Base-by-base conservation (phyloP, 1,140 invertebrate genomes). In the Drosophila mauritiana region DNA sequence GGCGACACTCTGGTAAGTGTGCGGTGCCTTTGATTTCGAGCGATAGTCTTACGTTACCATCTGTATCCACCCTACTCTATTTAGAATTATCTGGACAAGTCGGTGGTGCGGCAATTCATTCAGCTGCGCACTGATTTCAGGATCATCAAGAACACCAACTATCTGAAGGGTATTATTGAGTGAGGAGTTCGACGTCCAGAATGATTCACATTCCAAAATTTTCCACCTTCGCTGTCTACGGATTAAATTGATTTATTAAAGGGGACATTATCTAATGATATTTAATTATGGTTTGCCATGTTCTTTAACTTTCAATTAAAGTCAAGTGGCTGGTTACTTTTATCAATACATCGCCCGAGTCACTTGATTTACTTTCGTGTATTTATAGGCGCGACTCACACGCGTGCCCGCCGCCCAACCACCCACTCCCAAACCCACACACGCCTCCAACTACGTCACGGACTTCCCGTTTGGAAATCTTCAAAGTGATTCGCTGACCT, bases 81-180 rank as follows among this genome's bases (percentile, higher is more conserved):
- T 86, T 93, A 98, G 97, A 96, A 96, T 70, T 95, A 96, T 80
- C 92, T 99, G 80, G 98, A 99, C 84, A 95, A 96, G 64, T 95
- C 96, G 0, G 96, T 98, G 68, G 92, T 99, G 10, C 94, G 96
- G 59, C 98, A 96, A 93, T 99, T 99, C 93, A 97, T 99, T 77
- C 98, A 99, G 93, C 94, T 99, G 20, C 94, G 98, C 65, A 96
- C 96, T 11, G 98, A 99, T 78, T 91, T 86, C 69, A 77, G 84
- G 22, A 68, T 86, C 40, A 89, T 92, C 22, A 92, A 92, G 63
- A 92, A 78, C 57, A 91, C 91, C 20, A 92, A 90, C 49, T 90
- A 86, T 70, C 64, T 92, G 15, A 92, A 89, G 73, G 82, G 85
- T 1, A 92, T 92, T 55, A 84, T 91, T 58, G 90, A 92, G 78